Evolutionary conservation across 2,888 invertebrate species (phyloP).

Genomic region (Protonemura montana): DNA sequence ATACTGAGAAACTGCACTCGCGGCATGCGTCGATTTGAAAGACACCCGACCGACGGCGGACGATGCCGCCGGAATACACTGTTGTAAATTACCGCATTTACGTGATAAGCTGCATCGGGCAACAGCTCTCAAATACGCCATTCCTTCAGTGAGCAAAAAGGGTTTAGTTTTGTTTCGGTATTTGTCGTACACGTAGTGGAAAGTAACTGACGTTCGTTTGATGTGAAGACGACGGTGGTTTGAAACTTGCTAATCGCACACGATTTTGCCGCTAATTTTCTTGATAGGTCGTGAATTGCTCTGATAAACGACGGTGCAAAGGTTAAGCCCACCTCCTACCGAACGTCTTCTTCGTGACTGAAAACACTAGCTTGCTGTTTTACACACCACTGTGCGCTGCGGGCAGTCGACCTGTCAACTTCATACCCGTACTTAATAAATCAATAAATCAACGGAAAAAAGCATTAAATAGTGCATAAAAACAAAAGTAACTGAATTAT

Average conservation of each 20-base stretch:
- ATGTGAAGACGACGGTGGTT: background rate
- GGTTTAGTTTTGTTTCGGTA: conserved; percentile 25
- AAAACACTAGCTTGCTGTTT: background rate
- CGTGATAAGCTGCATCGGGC: conserved; percentile 58
- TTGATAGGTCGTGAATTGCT: background rate
- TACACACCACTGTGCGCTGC: background rate
- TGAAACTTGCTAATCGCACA: background rate
- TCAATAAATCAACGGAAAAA: background rate
- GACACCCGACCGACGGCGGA: conserved; percentile 50
- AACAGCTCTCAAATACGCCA: conserved; percentile 63
- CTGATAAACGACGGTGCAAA: background rate
- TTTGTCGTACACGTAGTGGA: conserved; percentile 24
- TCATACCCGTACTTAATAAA: background rate
- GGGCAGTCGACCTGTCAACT: background rate
- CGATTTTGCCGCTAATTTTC: background rate
- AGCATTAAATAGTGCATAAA: background rate
- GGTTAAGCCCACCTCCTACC: background rate
- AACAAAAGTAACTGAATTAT: too few relatives aligned
- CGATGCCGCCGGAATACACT: conserved; percentile 48
- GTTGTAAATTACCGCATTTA: conserved; percentile 55
- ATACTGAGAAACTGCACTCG: conserved; percentile 47
- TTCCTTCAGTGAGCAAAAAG: conserved; percentile 49
- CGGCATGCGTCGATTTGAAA: conserved; percentile 53
- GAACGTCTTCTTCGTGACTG: background rate
- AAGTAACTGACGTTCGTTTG: background rate